Conservation (phyloP, 2,888 invertebrate genomes). For the Drosophila neonasuta region DNA sequence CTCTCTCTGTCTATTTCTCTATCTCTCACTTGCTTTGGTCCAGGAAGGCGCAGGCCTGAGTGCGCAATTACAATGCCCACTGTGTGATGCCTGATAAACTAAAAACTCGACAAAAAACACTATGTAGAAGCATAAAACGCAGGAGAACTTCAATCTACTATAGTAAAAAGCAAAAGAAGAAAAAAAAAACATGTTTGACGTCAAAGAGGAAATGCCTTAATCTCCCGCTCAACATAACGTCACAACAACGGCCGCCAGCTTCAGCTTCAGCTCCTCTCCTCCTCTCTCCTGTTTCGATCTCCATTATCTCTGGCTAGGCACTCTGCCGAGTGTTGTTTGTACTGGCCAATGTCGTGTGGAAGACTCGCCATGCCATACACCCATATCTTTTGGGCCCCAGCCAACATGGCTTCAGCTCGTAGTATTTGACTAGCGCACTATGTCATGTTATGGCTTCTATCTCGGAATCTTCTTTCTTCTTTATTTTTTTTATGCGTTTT, state of each 20-base stretch:
- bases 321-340: constrained; percentile 53
- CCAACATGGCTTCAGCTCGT: constrained; percentile 29
- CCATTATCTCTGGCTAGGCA: constrained; percentile 37
- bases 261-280: neutral
- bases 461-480: constrained; percentile 32
- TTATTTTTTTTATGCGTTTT: constrained; percentile 27
- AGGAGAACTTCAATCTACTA: constrained; percentile 35
- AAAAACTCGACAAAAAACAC: neutral
- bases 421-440: constrained; percentile 49
- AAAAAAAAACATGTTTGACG: constrained; percentile 61
- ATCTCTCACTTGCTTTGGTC: constrained; percentile 12
- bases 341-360: constrained; percentile 36
- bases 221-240: constrained; percentile 51
- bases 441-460: constrained; percentile 24
- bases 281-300: neutral
- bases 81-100: constrained; percentile 44
- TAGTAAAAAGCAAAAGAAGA: neutral
- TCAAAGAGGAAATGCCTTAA: constrained; percentile 76
- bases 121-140: constrained; percentile 12
- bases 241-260: constrained; percentile 41
- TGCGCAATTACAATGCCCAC: constrained; percentile 71
- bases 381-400: constrained; percentile 19
- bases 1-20: neutral
- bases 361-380: constrained; percentile 10
- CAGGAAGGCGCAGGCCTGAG: constrained; percentile 57